A percentile compares a stretch with the other conserved stretches of the same genome.
phyloP scores from a whole-genome alignment of 2,888 invertebrate genomes.

The Rotaria macrura region DNA sequence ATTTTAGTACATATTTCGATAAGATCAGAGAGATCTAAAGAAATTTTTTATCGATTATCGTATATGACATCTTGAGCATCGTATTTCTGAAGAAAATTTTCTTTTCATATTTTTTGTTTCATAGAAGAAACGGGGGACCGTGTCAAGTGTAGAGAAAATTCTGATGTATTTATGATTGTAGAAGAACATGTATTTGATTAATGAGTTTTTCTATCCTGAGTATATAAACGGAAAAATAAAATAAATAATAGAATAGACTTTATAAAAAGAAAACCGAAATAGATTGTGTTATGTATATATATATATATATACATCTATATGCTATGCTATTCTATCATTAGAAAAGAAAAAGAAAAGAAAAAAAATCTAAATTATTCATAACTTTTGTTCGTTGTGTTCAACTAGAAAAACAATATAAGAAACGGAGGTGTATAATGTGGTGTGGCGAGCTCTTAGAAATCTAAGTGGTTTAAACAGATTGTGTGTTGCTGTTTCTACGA shows the following conservation, averaged over 20 bases:
- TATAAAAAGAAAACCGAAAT: not conserved
- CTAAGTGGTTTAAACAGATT: not conserved
- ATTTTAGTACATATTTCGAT: no score
- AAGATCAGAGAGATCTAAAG: no score
- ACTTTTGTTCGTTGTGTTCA: not conserved
- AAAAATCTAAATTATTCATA: not conserved
- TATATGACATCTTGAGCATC: not conserved
- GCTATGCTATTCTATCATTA: not conserved
- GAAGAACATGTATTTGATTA: not conserved
- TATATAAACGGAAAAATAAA: not conserved
- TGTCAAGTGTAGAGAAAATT: no score
- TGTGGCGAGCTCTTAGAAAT: not conserved
- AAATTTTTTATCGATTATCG: not conserved
- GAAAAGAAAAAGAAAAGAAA: not conserved
- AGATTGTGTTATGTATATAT: not conserved
- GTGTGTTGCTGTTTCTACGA: not conserved
- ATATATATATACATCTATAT: no score
- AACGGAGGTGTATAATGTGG: not conserved
- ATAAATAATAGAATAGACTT: not conserved
- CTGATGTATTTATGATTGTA: no score
- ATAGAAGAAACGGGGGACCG: no score
- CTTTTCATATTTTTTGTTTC: no score
- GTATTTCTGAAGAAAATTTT: not conserved
- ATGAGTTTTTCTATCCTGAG: not conserved
- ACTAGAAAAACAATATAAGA: not conserved